Percentiles rank a stretch among this genome's conserved stretches.
Evolutionary conservation across 2,113 vertebrate species (phyloP).

Genomic region (Eira barbara): DNA sequence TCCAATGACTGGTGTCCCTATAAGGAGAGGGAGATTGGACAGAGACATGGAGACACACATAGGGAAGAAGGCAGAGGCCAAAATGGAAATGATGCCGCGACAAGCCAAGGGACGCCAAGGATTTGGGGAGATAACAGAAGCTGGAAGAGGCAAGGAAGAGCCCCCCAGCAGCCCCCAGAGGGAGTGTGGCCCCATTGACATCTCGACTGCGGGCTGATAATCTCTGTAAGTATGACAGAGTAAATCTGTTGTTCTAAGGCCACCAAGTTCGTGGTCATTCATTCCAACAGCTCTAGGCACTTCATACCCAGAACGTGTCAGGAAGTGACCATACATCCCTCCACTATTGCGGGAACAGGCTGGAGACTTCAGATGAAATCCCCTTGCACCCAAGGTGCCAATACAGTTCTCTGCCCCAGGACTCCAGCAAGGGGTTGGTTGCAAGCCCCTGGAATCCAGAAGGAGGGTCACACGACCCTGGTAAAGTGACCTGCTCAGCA

Average conservation of each 20-base stretch:
- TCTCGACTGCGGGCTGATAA: not conserved
- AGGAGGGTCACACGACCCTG: rapidly evolving
- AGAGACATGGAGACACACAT: not conserved
- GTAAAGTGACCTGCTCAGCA: not conserved
- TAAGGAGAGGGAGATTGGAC: no score
- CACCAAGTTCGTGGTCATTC: not conserved
- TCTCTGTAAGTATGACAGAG: not conserved
- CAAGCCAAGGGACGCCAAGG: no score
- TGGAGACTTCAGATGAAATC: not conserved
- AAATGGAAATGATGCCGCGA: not conserved
- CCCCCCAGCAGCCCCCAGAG: not conserved
- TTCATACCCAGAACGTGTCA: rapidly evolving
- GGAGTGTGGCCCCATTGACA: no score
- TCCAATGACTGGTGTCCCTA: not conserved
- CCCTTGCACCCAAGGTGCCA: not conserved
- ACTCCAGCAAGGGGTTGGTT: not conserved
- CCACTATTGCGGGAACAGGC: rapidly evolving
- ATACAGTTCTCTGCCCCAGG: not conserved
- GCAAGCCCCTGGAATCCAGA: not conserved
- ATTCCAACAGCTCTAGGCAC: not conserved
- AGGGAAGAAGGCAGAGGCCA: not conserved
- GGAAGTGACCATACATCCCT: rapidly evolving
- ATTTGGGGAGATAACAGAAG: not conserved
- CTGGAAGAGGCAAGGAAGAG: not conserved
- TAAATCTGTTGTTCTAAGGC: not conserved